Evolutionary conservation across 2,888 invertebrate species (phyloP).

Genomic region (Antheraea assamensis): DNA sequence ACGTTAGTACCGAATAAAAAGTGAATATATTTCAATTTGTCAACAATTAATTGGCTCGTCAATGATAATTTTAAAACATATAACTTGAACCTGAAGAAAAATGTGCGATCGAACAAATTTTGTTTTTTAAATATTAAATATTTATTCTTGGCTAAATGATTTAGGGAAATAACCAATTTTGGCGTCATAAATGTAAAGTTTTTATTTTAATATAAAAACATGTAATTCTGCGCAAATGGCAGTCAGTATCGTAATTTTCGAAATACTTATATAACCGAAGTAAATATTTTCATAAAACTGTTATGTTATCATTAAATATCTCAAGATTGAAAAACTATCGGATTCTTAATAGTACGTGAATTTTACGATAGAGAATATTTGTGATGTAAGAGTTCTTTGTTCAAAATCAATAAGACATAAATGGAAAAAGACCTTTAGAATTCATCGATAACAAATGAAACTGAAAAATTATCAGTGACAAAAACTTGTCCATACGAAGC

Average conservation of each 20-base stretch:
- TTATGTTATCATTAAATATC: too few relatives aligned
- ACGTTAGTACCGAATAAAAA: not conserved
- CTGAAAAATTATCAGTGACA: conserved; percentile 25
- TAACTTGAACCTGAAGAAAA: not conserved
- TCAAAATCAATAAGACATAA: not conserved
- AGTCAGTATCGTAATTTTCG: not conserved
- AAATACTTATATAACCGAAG: not conserved
- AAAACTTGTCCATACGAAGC: conserved; percentile 46
- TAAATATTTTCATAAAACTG: too few relatives aligned
- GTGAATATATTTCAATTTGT: not conserved
- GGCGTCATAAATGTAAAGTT: not conserved
- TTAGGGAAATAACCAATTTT: not conserved
- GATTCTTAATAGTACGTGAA: not conserved
- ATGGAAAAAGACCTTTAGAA: not conserved
- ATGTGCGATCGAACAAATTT: not conserved
- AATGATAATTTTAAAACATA: not conserved
- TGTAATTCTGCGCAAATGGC: not conserved
- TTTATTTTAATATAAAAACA: not conserved
- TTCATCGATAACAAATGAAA: conserved; percentile 30
- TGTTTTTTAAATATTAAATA: not conserved
- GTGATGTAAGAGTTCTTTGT: not conserved
- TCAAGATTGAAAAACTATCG: not conserved
- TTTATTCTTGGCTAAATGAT: not conserved
- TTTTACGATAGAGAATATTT: not conserved
- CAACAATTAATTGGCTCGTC: not conserved